These are phyloP conservation scores for Luperina nickerlii DNA, from an alignment of 2,888 invertebrate genomes.

Conservation along the genomic window DNA sequence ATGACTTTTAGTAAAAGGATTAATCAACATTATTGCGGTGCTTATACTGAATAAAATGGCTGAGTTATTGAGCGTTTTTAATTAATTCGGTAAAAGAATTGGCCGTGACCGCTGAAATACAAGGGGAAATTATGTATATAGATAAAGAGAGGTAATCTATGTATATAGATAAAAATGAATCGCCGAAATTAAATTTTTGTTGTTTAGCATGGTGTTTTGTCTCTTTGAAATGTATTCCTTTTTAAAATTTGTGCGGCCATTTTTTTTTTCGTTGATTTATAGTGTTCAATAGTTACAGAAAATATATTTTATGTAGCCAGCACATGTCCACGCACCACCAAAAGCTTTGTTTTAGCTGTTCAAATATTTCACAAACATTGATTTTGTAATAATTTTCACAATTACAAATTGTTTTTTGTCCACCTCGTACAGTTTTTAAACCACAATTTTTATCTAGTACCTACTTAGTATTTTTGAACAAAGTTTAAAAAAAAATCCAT, in stretches of 20 bases:
- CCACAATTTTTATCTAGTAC: too few relatives aligned
- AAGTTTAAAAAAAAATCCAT: too few relatives aligned
- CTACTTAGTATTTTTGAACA: not conserved
- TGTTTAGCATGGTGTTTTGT: not conserved
- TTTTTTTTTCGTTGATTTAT: not conserved
- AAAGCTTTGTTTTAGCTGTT: not conserved
- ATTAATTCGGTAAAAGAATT: not conserved
- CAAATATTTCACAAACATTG: not conserved
- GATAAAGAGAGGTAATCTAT: too few relatives aligned
- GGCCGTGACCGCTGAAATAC: not conserved
- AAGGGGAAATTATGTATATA: not conserved
- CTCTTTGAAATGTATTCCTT: not conserved
- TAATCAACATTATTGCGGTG: not conserved
- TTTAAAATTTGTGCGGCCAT: not conserved
- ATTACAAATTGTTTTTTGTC: not conserved
- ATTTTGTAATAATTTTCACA: not conserved
- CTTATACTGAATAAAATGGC: not conserved
- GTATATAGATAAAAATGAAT: too few relatives aligned
- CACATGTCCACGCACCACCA: not conserved
- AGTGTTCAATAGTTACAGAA: not conserved
- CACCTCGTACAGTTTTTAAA: not conserved
- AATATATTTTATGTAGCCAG: not conserved
- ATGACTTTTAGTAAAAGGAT: not conserved
- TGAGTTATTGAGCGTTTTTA: not conserved
- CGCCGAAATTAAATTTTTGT: too few relatives aligned